These are phyloP conservation scores for Halcyon senegalensis DNA, from an alignment of 2,113 vertebrate genomes.

Conservation along the genomic window DNA sequence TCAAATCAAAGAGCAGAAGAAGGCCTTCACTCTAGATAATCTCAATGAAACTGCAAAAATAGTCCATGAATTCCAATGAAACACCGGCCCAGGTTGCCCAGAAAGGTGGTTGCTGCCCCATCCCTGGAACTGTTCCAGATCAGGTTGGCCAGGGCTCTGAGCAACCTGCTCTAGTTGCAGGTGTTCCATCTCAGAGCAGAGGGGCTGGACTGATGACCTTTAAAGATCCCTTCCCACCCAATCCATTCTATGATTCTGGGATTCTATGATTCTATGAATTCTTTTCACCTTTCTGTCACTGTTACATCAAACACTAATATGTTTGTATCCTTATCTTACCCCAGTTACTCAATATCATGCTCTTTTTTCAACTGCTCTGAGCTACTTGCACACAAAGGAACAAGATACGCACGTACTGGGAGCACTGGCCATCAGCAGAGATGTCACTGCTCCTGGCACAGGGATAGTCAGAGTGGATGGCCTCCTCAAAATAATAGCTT, in stretches of 20 bases:
- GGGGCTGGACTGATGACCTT: not conserved
- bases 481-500: conserved; percentile 21
- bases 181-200: not conserved
- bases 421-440: not conserved
- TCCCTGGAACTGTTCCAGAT: not conserved
- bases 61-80: not conserved
- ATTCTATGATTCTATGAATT: not conserved
- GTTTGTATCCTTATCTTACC: not conserved
- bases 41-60: conserved; percentile 4
- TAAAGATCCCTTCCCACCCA: not conserved
- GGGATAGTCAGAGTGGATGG: not conserved
- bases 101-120: not conserved
- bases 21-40: not conserved
- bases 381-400: not conserved
- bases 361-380: not conserved
- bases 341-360: not conserved
- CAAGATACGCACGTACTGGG: accelerated
- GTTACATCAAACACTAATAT: not conserved
- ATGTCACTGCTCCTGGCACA: not conserved
- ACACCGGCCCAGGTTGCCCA: not conserved
- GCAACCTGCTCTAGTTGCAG: not conserved
- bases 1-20: not conserved
- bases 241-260: not conserved
- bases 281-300: not conserved
- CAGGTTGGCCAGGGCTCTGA: not conserved